A percentile compares a stretch with the other conserved stretches of the same genome.
phyloP scores from a whole-genome alignment of 2,888 invertebrate species.

The Arrhopalites spinosus region DNA sequence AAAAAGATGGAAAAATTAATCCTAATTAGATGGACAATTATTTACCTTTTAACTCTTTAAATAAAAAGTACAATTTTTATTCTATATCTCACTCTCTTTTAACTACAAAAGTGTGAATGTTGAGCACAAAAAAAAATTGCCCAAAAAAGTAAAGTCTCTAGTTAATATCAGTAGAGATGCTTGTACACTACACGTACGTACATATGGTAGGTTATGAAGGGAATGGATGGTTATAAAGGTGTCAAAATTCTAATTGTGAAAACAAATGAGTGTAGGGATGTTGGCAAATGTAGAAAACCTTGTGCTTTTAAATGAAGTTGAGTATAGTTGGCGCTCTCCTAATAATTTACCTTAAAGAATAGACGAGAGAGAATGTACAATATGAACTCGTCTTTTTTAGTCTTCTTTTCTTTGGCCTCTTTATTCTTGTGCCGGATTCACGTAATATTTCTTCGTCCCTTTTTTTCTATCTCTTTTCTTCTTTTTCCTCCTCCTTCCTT shows the following conservation, averaged over 20 bases:
- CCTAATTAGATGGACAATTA: too few relatives aligned
- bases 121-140: too few relatives aligned
- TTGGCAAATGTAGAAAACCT: background rate
- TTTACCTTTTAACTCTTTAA: too few relatives aligned
- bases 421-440: constrained; percentile 20
- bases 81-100: too few relatives aligned
- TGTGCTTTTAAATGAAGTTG: background rate
- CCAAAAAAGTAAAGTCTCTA: too few relatives aligned
- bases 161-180: too few relatives aligned
- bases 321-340: background rate
- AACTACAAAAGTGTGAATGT: too few relatives aligned
- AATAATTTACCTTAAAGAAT: constrained; percentile 4
- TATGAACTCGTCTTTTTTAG: constrained; percentile 1
- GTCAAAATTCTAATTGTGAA: too few relatives aligned
- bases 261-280: background rate
- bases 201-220: background rate
- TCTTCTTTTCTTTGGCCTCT: background rate
- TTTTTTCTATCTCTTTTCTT: constrained; percentile 38
- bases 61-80: too few relatives aligned
- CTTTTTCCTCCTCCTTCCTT: background rate
- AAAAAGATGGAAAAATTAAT: too few relatives aligned
- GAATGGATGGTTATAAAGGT: background rate
- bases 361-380: background rate
- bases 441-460: constrained; percentile 50
- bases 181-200: too few relatives aligned